Evolutionary conservation across 2,113 vertebrate species (phyloP).

Genomic region (Aptenodytes patagonicus): DNA sequence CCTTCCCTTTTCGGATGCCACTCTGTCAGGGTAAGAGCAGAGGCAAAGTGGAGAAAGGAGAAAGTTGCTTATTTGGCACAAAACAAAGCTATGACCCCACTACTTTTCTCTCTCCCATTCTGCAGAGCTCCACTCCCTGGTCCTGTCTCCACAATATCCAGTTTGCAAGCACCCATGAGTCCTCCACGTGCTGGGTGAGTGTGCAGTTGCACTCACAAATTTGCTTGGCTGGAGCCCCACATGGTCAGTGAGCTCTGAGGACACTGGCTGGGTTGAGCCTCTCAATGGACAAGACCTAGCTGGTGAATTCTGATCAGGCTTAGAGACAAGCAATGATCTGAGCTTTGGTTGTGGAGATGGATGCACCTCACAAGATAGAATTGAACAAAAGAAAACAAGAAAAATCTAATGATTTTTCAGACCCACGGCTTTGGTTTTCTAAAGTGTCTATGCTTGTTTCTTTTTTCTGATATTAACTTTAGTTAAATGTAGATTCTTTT

Average conservation of each 20-base stretch:
- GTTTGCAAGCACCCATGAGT: background rate
- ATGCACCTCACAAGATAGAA: background rate
- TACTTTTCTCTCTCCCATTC: background rate
- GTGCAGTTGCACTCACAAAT: background rate
- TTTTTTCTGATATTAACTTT: background rate
- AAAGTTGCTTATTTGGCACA: background rate
- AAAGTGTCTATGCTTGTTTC: background rate
- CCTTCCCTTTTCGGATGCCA: background rate
- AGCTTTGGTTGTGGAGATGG: background rate
- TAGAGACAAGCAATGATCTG: background rate
- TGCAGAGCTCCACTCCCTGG: background rate
- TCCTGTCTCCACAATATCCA: background rate
- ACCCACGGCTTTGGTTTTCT: background rate
- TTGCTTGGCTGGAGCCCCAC: background rate
- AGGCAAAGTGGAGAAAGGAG: background rate
- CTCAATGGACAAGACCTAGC: background rate
- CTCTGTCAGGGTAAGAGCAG: background rate
- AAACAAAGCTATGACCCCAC: background rate
- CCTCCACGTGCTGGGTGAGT: rapidly evolving
- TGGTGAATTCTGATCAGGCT: background rate
- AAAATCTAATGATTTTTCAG: background rate
- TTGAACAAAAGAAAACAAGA: background rate
- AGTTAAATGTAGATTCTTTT: background rate
- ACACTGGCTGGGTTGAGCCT: background rate
- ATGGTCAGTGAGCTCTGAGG: background rate